These are phyloP conservation scores for Ctenochaetus hawaiiensis DNA, from an alignment of 2,797 vertebrate genomes.

Conservation along the genomic window DNA sequence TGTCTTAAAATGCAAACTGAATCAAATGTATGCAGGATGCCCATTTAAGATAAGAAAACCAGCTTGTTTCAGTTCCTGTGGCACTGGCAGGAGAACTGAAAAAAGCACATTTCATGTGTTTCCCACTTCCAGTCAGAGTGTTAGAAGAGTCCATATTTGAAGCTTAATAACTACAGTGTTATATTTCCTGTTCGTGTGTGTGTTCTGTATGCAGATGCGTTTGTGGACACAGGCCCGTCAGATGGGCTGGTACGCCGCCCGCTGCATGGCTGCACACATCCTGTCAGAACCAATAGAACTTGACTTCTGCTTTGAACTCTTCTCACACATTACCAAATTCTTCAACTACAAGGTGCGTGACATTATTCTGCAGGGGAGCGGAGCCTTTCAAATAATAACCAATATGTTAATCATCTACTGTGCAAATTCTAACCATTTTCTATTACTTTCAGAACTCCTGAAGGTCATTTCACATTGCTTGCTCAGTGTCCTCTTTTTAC, in stretches of 20 bases:
- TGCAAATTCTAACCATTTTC: background rate
- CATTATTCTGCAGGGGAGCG: background rate
- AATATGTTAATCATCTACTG: conserved; percentile 43
- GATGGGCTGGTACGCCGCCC: conserved; percentile 95
- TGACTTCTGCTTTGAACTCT: conserved; percentile 99
- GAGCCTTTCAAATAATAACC: conserved; percentile 12
- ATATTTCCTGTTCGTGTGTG: background rate
- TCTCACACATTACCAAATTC: conserved; percentile 96
- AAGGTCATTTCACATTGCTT: conserved; percentile 19
- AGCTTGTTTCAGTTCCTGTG: background rate
- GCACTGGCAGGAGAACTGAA: background rate
- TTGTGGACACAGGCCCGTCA: conserved; percentile 97
- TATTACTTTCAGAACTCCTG: background rate
- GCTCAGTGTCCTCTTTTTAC: background rate
- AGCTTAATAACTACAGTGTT: background rate
- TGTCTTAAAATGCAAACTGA: background rate
- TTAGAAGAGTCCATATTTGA: background rate
- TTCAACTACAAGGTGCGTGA: conserved; percentile 94
- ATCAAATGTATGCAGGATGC: background rate
- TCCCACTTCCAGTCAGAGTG: background rate
- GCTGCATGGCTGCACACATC: conserved; percentile 90
- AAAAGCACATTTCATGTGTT: background rate
- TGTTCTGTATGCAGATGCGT: conserved; percentile 89
- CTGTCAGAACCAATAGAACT: conserved; percentile 86
- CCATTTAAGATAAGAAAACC: background rate